Conservation (phyloP, 2,797 vertebrate genomes). For the Intellagama lesueurii region DNA sequence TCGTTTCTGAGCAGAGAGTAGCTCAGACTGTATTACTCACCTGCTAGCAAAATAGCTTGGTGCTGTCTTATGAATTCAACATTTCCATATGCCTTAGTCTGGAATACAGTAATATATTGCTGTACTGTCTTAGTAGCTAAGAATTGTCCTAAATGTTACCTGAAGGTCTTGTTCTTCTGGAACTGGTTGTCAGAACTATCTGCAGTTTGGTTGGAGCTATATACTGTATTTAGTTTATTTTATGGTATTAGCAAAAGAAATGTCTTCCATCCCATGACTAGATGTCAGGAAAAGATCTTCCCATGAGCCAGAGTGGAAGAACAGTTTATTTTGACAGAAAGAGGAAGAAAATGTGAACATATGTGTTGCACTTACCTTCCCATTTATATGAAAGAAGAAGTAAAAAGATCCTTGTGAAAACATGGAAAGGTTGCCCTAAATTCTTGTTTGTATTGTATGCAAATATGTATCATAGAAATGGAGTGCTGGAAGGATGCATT, state of each 20-base stretch:
- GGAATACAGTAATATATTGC: not conserved
- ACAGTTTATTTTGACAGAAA: not conserved
- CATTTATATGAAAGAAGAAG: not conserved
- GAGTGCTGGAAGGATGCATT: not conserved
- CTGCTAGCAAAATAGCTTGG: not conserved
- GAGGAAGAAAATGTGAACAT: not conserved
- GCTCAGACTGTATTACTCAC: not conserved
- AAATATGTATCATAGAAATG: not conserved
- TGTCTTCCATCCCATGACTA: not conserved
- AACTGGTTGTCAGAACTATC: not conserved
- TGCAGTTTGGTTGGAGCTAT: not conserved
- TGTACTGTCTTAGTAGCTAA: not conserved
- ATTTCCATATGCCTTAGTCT: not conserved
- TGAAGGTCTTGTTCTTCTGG: conserved; percentile 1
- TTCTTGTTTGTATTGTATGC: not conserved
- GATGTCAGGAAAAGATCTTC: not conserved
- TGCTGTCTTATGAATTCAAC: not conserved
- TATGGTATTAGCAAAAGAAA: not conserved
- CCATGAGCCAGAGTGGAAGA: not conserved
- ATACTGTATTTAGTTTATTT: not conserved
- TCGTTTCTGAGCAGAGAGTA: not conserved
- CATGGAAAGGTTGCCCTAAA: not conserved
- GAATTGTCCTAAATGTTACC: not conserved
- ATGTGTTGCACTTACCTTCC: not conserved
- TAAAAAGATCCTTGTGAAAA: not conserved